phyloP scores from a whole-genome alignment of 2,113 vertebrate genomes.

The Colossoma macropomum region DNA sequence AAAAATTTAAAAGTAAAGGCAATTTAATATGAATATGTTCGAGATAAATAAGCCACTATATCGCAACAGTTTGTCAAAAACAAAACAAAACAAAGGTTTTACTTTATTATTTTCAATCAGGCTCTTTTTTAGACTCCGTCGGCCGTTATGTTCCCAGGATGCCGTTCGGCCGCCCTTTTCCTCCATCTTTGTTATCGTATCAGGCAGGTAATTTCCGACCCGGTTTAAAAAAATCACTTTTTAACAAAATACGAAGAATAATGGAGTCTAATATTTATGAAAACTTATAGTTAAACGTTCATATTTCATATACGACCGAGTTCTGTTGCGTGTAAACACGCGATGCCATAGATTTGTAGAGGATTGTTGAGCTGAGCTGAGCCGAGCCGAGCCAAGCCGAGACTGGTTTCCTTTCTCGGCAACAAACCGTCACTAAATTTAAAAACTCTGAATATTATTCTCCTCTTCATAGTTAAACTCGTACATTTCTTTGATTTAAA shows the following conservation, averaged over 20 bases:
- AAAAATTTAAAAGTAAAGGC: no score
- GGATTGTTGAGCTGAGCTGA: constrained; percentile 2
- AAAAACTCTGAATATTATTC: neutral
- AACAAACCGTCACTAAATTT: neutral
- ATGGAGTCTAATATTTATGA: neutral
- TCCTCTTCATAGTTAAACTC: no score
- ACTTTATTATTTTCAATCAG: constrained; percentile 30
- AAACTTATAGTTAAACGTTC: neutral
- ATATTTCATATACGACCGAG: neutral
- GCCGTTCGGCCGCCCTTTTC: constrained; percentile 47
- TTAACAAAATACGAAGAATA: neutral
- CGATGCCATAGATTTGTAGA: constrained; percentile 9
- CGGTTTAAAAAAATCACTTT: neutral
- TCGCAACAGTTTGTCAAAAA: no score
- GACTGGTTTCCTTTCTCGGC: neutral
- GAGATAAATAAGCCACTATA: no score
- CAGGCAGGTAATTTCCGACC: constrained; percentile 23
- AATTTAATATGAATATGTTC: no score
- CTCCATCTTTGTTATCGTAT: constrained; percentile 53
- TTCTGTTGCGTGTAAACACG: neutral
- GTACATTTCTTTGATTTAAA: neutral
- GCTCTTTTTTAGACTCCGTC: constrained; percentile 15
- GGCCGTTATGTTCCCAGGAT: constrained; percentile 44
- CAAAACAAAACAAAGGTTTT: no score
- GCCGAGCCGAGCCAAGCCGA: neutral